A percentile compares a stretch with the other conserved stretches of the same genome.
These are phyloP conservation scores for Hylaeus volcanicus DNA, from an alignment of 1,140 invertebrate species.

Conservation along the genomic window DNA sequence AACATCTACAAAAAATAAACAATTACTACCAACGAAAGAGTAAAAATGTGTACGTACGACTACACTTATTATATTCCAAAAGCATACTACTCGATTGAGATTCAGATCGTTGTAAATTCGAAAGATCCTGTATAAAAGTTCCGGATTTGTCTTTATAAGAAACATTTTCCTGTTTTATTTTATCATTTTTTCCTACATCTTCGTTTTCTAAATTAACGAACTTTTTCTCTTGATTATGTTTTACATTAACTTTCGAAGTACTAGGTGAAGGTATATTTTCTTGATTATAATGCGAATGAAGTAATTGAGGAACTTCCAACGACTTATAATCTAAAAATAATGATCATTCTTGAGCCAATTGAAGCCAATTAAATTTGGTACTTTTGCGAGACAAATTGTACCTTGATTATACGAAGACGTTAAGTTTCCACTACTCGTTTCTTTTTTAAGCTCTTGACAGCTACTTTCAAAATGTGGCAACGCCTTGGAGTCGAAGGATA, in stretches of 20 bases:
- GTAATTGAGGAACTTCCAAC: slow-evolving; percentile 25
- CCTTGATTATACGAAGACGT: slow-evolving; percentile 15
- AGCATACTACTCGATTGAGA: slow-evolving; percentile 34
- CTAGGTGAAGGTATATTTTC: not conserved
- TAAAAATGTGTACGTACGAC: not conserved
- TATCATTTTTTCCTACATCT: not conserved
- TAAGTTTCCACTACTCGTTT: not conserved
- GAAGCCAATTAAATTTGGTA: not conserved
- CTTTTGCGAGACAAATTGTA: not conserved
- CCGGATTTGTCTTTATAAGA: slow-evolving; percentile 27
- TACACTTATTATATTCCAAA: not conserved
- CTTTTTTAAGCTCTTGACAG: slow-evolving; percentile 30
- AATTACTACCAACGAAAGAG: not conserved
- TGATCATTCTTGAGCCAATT: not conserved
- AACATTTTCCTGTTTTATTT: slow-evolving; percentile 41
- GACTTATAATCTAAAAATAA: slow-evolving; percentile 20
- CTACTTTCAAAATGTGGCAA: slow-evolving; percentile 7
- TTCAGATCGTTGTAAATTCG: slow-evolving; percentile 12
- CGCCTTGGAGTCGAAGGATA: slow-evolving; percentile 24
- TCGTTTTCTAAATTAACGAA: slow-evolving; percentile 25
- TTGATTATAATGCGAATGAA: not conserved
- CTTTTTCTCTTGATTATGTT: slow-evolving; percentile 19
- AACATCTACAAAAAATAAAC: slow-evolving; percentile 21
- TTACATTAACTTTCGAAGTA: not conserved
- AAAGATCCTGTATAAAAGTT: slow-evolving; percentile 2